Conservation (phyloP, 2,113 vertebrate species). For the Meriones unguiculatus region DNA sequence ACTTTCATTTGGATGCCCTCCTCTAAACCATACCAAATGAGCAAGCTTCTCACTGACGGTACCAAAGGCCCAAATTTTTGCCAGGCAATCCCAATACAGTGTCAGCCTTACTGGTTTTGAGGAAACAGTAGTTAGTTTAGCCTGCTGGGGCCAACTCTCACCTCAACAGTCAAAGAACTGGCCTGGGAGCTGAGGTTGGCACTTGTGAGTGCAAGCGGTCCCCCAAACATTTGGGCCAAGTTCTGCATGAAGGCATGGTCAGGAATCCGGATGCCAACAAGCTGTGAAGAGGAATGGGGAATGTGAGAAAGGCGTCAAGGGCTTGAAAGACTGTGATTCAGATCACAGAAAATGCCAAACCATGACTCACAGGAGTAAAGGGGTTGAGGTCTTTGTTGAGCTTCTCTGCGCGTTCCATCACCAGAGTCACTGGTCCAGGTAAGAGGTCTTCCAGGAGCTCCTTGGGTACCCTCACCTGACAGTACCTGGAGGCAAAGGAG, state of each 20-base stretch:
- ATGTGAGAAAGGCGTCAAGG: not conserved
- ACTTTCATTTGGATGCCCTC: not conserved
- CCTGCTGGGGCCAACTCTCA: slow-evolving; percentile 83
- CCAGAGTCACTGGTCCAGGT: slow-evolving; percentile 96
- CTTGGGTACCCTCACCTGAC: slow-evolving; percentile 90
- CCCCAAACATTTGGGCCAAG: slow-evolving; percentile 91
- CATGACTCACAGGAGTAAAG: slow-evolving; percentile 92
- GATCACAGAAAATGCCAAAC: not conserved
- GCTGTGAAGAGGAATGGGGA: slow-evolving; percentile 82
- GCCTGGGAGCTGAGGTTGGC: slow-evolving; percentile 93
- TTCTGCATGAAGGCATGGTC: slow-evolving; percentile 92
- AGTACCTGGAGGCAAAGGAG: slow-evolving; percentile 88
- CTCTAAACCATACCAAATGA: not conserved
- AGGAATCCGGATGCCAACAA: slow-evolving; percentile 96
- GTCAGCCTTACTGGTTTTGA: not conserved
- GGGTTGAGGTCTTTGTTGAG: slow-evolving; percentile 96
- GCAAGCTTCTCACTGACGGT: not conserved
- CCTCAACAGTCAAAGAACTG: slow-evolving; percentile 92
- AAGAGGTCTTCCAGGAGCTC: slow-evolving; percentile 91
- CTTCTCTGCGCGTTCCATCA: slow-evolving; percentile 90
- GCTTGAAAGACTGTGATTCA: not conserved
- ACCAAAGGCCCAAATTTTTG: not conserved
- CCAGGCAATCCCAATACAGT: not conserved
- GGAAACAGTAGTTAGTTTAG: not conserved
- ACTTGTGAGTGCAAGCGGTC: slow-evolving; percentile 95